phyloP scores from a whole-genome alignment of 2,113 vertebrate genomes.

The Indri indri region DNA sequence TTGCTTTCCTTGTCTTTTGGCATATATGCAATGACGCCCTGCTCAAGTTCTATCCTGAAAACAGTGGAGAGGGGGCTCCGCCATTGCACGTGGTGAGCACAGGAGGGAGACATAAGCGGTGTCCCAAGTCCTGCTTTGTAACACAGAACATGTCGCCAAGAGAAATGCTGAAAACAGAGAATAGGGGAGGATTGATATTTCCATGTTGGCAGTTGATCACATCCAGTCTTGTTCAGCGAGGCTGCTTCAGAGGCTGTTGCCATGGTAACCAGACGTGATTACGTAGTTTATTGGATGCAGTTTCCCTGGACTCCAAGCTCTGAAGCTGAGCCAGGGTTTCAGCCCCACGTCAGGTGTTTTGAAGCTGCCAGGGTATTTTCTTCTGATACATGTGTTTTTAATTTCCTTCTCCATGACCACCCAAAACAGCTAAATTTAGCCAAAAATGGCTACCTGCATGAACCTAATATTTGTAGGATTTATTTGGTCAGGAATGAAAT shows the following conservation, averaged over 20 bases:
- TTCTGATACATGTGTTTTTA: background rate
- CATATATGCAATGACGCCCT: no score
- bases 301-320: background rate
- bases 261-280: slow-evolving; percentile 53
- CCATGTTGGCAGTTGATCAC: background rate
- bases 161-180: background rate
- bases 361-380: background rate
- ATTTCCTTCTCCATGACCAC: background rate
- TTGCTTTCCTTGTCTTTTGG: background rate
- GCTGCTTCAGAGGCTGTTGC: slow-evolving; percentile 31
- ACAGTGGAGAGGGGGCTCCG: background rate
- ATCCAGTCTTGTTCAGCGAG: background rate
- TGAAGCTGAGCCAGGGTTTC: background rate
- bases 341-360: background rate
- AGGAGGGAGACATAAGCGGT: background rate
- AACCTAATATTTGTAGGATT: background rate
- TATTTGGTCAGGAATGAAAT: background rate
- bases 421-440: background rate
- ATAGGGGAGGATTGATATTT: slow-evolving; percentile 45
- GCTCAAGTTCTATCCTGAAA: background rate
- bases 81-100: background rate
- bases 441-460: background rate
- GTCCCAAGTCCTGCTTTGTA: background rate
- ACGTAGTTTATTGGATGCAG: background rate
- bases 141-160: background rate